Evolutionary conservation across 2,888 invertebrate species (phyloP).

Genomic region (Leptothorax acervorum): DNA sequence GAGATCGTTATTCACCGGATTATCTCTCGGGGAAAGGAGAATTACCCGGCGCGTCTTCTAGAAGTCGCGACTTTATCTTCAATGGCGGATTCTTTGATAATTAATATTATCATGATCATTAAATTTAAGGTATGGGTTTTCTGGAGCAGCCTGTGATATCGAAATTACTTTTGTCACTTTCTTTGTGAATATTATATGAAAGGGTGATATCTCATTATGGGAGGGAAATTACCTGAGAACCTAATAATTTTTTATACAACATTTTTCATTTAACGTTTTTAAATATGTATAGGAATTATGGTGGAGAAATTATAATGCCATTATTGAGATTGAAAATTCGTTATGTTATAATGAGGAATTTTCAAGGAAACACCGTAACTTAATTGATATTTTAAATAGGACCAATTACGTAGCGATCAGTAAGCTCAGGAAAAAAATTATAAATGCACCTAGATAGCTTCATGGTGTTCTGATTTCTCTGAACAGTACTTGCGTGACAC

Average conservation of each 20-base stretch:
- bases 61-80: conserved; percentile 19
- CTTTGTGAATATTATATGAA: background rate
- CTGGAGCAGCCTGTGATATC: background rate
- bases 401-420: background rate
- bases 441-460: conserved; percentile 27
- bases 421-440: conserved; percentile 4
- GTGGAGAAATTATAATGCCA: background rate
- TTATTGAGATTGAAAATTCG: background rate
- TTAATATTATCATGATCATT: conserved; percentile 13
- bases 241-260: background rate
- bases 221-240: background rate
- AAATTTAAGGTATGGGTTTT: background rate
- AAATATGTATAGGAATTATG: background rate
- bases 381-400: conserved; percentile 20
- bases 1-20: conserved; percentile 36
- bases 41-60: background rate
- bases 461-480: conserved; percentile 44
- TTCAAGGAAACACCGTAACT: background rate
- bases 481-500: conserved; percentile 40
- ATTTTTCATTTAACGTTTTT: background rate
- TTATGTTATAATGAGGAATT: background rate
- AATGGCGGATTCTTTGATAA: background rate
- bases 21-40: conserved; percentile 21
- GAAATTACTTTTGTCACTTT: background rate
- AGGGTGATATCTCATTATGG: background rate